Conservation (phyloP, 2,113 vertebrate species). For the Campylomormyrus tamandua region DNA sequence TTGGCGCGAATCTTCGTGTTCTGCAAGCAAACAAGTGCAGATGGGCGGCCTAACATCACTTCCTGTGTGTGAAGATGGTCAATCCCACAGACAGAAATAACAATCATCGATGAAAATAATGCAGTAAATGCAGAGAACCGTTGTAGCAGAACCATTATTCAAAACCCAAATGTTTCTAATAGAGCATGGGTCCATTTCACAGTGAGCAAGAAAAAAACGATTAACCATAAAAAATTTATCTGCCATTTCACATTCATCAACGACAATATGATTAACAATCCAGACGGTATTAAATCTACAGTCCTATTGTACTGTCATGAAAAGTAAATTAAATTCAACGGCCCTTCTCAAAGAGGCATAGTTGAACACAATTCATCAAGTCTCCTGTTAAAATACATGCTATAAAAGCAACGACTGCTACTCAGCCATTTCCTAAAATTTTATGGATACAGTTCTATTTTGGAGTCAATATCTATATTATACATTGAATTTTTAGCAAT, state of each 20-base stretch:
- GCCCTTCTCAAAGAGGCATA: neutral
- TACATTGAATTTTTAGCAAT: neutral
- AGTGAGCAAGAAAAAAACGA: neutral
- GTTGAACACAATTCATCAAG: neutral
- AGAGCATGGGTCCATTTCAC: neutral
- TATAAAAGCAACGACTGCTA: neutral
- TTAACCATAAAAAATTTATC: neutral
- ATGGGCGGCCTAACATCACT: neutral
- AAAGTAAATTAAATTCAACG: neutral
- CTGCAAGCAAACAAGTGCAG: constrained; percentile 45
- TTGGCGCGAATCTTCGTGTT: constrained; percentile 96
- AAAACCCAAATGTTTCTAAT: neutral
- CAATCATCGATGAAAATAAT: neutral
- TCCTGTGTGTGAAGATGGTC: neutral
- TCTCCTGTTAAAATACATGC: neutral
- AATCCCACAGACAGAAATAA: neutral
- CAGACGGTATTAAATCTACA: neutral
- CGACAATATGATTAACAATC: neutral
- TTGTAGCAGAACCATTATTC: neutral
- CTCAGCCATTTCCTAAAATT: neutral
- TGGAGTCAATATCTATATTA: neutral
- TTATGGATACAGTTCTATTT: neutral
- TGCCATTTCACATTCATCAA: neutral
- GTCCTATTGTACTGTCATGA: neutral
- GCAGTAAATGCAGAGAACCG: neutral